phyloP scores from a whole-genome alignment of 2,888 invertebrate genomes.

The Agonopterix subpropinquella region DNA sequence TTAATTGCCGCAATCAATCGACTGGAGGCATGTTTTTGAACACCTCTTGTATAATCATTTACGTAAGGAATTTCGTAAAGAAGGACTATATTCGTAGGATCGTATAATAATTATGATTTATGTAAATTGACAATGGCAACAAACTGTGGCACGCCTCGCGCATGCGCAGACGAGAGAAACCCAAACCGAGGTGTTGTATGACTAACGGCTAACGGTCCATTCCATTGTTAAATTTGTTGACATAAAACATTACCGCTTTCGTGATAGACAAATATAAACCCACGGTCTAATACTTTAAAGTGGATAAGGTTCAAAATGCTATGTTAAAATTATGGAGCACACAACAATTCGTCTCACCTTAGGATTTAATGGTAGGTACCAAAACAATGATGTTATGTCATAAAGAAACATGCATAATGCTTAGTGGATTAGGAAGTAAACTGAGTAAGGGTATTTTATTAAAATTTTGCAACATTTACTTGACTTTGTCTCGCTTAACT shows the following conservation, averaged over 20 bases:
- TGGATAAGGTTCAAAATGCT: conserved; percentile 1
- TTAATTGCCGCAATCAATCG: conserved; percentile 18
- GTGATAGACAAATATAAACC: conserved; percentile 1
- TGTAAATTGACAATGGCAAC: conserved; percentile 11
- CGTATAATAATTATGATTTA: conserved; percentile 32
- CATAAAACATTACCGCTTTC: conserved; percentile 7
- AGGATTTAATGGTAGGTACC: background rate
- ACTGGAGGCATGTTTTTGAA: conserved; percentile 5
- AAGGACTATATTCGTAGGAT: conserved; percentile 10
- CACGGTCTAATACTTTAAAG: background rate
- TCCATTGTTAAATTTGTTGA: conserved; percentile 17
- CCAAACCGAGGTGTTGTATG: conserved; percentile 12
- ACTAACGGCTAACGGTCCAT: conserved; percentile 13
- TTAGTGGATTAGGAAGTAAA: background rate
- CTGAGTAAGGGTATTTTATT: too few relatives aligned
- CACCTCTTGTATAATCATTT: conserved; percentile 25
- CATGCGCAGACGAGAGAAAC: conserved; percentile 13
- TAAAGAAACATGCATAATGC: background rate
- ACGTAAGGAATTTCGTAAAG: conserved; percentile 28
- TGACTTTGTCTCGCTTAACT: too few relatives aligned
- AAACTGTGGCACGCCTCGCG: background rate
- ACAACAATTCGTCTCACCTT: background rate
- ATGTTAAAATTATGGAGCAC: background rate
- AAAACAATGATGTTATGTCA: conserved; percentile 5
- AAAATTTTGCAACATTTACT: too few relatives aligned